phyloP scores from a whole-genome alignment of 2,797 vertebrate species.

The Coccyzus lansbergi region DNA sequence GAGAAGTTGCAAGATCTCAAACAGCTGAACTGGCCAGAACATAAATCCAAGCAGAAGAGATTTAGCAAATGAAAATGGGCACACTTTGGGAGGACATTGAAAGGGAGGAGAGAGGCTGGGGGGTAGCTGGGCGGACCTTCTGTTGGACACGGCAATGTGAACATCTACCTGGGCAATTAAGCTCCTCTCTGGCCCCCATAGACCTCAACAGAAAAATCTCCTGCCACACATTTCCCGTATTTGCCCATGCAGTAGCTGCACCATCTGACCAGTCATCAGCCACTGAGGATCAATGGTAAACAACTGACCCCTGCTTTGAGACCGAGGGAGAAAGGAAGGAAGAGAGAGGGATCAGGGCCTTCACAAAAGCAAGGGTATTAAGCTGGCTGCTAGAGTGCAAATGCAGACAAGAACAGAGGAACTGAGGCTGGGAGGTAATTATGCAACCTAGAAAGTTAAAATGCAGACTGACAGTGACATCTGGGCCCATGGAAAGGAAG shows the following conservation, averaged over 20 bases:
- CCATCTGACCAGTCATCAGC: neutral
- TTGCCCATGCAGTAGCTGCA: neutral
- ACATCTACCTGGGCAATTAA: neutral
- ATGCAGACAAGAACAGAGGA: neutral
- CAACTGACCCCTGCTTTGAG: neutral
- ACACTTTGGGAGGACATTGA: neutral
- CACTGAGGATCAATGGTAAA: neutral
- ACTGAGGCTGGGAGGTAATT: neutral
- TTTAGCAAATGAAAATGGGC: neutral
- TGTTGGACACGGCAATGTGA: neutral
- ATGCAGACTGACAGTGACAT: neutral
- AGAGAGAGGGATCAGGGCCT: neutral
- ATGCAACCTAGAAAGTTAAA: neutral
- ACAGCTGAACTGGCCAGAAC: neutral
- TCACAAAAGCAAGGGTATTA: neutral
- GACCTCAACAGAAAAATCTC: neutral
- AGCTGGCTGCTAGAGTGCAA: neutral
- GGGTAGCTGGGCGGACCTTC: neutral
- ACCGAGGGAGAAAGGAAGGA: neutral
- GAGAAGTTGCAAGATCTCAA: neutral
- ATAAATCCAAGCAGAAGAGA: neutral
- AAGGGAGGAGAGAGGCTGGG: neutral
- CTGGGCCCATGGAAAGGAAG: neutral
- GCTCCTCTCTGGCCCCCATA: rapidly evolving
- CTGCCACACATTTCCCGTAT: neutral